phyloP scores from a whole-genome alignment of 2,797 vertebrate species.

The Strix occidentalis region DNA sequence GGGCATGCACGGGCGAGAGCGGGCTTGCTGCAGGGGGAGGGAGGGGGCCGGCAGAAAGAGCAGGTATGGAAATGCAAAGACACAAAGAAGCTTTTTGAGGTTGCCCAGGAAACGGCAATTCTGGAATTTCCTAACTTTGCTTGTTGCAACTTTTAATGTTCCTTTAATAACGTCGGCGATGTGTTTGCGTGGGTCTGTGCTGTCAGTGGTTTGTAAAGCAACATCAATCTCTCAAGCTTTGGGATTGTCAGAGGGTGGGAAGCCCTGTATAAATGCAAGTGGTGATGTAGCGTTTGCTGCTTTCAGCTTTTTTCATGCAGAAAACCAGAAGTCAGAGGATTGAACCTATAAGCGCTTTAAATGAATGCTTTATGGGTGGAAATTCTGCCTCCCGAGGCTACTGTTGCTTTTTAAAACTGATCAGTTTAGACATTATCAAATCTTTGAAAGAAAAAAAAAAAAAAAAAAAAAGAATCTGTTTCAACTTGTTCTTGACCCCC shows the following conservation, averaged over 20 bases:
- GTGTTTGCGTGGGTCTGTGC: accelerated
- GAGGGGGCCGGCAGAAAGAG: too few species aligned
- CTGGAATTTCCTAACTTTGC: neutral
- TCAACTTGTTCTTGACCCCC: neutral
- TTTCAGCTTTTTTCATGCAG: neutral
- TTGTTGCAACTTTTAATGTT: neutral
- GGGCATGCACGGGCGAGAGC: accelerated
- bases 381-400: neutral
- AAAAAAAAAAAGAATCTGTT: neutral
- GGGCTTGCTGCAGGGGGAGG: neutral
- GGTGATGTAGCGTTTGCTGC: neutral
- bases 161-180: accelerated
- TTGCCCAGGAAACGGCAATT: neutral
- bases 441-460: neutral
- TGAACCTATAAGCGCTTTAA: neutral
- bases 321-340: neutral
- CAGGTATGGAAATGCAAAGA: neutral
- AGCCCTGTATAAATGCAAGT: neutral
- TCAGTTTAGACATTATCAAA: neutral
- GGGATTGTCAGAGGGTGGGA: neutral
- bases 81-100: neutral
- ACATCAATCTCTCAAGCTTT: neutral
- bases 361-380: neutral
- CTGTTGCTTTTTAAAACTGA: neutral
- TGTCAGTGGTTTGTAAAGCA: neutral